Conservation (phyloP, 2,797 vertebrate genomes). For the Anabas testudineus region DNA sequence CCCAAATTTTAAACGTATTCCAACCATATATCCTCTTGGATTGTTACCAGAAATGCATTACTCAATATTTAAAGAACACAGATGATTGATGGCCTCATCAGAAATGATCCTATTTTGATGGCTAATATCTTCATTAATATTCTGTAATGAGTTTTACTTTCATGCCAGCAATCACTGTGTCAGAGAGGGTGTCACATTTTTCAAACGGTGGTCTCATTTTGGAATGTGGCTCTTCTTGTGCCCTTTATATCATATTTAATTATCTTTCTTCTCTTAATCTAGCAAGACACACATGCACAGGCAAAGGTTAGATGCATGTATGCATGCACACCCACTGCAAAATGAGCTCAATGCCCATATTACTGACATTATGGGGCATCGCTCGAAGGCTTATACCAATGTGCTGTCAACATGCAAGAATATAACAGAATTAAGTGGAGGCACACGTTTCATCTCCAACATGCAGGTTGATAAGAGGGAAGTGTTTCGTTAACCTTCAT, state of each 20-base stretch:
- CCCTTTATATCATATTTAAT: constrained; percentile 67
- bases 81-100: constrained; percentile 65
- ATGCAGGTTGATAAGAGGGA: constrained; percentile 45
- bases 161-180: constrained; percentile 62
- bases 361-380: constrained; percentile 7
- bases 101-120: constrained; percentile 66
- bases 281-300: constrained; percentile 35
- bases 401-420: constrained; percentile 6
- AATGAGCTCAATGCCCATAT: constrained; percentile 1
- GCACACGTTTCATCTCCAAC: constrained; percentile 24
- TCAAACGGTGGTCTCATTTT: constrained; percentile 62
- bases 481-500: constrained; percentile 55
- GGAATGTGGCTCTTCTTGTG: constrained; percentile 50
- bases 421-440: constrained; percentile 23
- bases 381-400: constrained; percentile 7
- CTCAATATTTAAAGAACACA: constrained; percentile 49
- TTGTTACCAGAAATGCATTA: constrained; percentile 33
- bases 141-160: constrained; percentile 71
- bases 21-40: constrained; percentile 2
- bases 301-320: constrained; percentile 36
- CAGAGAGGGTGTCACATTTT: constrained; percentile 57
- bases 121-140: constrained; percentile 69
- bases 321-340: neutral
- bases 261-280: constrained; percentile 49
- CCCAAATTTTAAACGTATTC: neutral